A percentile compares a stretch with the other conserved stretches of the same genome.
Evolutionary conservation across 2,797 vertebrate species (phyloP).

Genomic region (Phalloptychus januarius): DNA sequence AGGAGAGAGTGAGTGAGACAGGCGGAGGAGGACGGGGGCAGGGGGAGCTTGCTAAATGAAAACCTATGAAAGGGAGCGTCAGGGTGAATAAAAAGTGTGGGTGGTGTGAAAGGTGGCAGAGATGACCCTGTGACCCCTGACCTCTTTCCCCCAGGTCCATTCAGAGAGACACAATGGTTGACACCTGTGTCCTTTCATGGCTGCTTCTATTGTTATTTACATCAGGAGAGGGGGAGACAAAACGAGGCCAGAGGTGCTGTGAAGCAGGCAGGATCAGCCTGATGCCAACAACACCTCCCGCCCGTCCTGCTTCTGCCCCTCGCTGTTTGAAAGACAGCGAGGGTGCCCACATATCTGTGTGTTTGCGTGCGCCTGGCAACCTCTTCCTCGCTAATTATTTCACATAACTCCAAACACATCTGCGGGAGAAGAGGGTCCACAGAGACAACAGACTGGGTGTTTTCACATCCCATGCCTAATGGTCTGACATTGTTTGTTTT

Average conservation of each 20-base stretch:
- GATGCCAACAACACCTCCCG: conserved; percentile 50
- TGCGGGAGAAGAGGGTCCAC: conserved; percentile 43
- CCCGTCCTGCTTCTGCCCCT: not conserved
- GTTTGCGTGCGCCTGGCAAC: conserved; percentile 24
- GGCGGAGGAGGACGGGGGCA: conserved; percentile 1
- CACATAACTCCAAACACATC: conserved; percentile 64
- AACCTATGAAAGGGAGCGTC: conserved; percentile 65
- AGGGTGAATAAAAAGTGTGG: conserved; percentile 72
- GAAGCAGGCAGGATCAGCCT: conserved; percentile 62
- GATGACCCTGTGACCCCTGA: conserved; percentile 71
- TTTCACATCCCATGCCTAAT: conserved; percentile 61
- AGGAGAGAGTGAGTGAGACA: conserved; percentile 49
- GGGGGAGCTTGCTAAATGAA: conserved; percentile 29
- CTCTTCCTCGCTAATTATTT: conserved; percentile 69
- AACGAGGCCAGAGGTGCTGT: conserved; percentile 69
- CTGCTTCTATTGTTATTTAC: conserved; percentile 83
- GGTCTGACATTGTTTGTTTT: conserved; percentile 25
- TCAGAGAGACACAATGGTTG: conserved; percentile 81
- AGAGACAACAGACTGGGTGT: conserved; percentile 36
- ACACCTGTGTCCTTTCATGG: conserved; percentile 86
- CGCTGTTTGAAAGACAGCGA: conserved; percentile 42
- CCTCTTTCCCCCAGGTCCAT: conserved; percentile 72
- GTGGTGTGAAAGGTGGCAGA: conserved; percentile 70
- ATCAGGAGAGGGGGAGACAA: conserved; percentile 67
- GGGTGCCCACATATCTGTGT: conserved; percentile 31